These are phyloP conservation scores for Dorcus hopei DNA, from an alignment of 2,888 invertebrate species.

Conservation along the genomic window DNA sequence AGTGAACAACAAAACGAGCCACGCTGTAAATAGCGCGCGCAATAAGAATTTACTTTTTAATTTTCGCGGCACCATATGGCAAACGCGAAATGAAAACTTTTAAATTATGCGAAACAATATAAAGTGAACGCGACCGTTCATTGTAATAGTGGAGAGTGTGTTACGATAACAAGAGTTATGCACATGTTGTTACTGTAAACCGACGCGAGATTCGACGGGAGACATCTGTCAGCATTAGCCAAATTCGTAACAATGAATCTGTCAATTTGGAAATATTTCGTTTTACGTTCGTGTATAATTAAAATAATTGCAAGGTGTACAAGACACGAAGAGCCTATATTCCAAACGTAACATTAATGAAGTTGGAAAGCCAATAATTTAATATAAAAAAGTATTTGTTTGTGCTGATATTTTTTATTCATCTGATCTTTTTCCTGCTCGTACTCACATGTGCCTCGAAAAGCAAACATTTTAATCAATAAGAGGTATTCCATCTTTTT, in stretches of 20 bases:
- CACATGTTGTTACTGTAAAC: slow-evolving; percentile 18
- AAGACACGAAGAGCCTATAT: no score
- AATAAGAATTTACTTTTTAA: slow-evolving; percentile 22
- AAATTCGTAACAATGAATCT: not conserved
- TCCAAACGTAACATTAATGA: no score
- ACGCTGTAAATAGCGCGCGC: not conserved
- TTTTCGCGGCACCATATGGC: slow-evolving; percentile 26
- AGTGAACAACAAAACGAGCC: not conserved
- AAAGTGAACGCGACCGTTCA: slow-evolving; percentile 12
- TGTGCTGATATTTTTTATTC: no score
- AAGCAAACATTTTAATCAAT: no score
- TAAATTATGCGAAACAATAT: slow-evolving; percentile 27
- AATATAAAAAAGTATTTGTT: no score
- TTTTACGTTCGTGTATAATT: no score
- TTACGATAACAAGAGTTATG: slow-evolving; percentile 25
- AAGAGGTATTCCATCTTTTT: no score
- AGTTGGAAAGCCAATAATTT: no score
- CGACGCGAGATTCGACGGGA: slow-evolving; percentile 13
- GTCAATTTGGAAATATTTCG: no score
- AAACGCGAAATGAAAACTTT: slow-evolving; percentile 29
- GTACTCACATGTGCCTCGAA: no score
- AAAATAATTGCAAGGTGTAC: no score
- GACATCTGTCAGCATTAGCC: slow-evolving; percentile 30
- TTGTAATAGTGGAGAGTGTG: slow-evolving; percentile 21
- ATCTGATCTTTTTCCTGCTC: no score